phyloP scores from a whole-genome alignment of 2,888 invertebrate genomes.

The Polymixis lichenea region DNA sequence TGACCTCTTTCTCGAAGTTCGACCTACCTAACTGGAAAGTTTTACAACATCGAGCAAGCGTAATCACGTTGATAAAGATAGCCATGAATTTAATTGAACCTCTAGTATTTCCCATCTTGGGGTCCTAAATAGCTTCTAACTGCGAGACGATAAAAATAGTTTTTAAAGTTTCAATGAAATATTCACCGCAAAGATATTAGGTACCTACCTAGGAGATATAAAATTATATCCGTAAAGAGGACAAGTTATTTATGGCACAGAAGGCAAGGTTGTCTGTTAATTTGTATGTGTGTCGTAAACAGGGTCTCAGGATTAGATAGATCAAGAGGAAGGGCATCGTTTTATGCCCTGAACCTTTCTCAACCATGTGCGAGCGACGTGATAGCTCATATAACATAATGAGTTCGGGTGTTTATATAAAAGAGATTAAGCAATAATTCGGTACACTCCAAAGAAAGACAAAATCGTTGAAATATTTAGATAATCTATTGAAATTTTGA shows the following conservation, averaged over 20 bases:
- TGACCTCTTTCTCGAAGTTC: too few species aligned
- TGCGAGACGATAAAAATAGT: background rate
- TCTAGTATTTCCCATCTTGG: background rate
- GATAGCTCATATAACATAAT: constrained; percentile 23
- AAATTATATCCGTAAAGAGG: constrained; percentile 8
- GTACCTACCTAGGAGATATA: background rate
- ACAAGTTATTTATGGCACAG: constrained; percentile 16
- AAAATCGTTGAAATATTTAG: background rate
- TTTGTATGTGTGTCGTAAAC: constrained; percentile 43
- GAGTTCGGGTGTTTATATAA: constrained; percentile 4
- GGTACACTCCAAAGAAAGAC: background rate
- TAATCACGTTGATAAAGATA: background rate
- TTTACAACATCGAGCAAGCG: background rate
- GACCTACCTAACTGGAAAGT: too few species aligned
- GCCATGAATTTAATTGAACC: background rate
- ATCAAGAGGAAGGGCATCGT: constrained; percentile 37
- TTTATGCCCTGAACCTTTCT: constrained; percentile 49
- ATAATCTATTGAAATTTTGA: background rate
- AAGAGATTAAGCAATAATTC: constrained; percentile 8
- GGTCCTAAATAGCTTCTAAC: background rate
- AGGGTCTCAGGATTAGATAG: constrained; percentile 15
- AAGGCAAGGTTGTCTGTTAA: constrained; percentile 18
- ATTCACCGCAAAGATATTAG: background rate
- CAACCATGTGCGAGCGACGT: constrained; percentile 49
- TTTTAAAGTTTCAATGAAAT: background rate